Conservation (phyloP, 2,113 vertebrate genomes). For the Crotalus horridus region DNA sequence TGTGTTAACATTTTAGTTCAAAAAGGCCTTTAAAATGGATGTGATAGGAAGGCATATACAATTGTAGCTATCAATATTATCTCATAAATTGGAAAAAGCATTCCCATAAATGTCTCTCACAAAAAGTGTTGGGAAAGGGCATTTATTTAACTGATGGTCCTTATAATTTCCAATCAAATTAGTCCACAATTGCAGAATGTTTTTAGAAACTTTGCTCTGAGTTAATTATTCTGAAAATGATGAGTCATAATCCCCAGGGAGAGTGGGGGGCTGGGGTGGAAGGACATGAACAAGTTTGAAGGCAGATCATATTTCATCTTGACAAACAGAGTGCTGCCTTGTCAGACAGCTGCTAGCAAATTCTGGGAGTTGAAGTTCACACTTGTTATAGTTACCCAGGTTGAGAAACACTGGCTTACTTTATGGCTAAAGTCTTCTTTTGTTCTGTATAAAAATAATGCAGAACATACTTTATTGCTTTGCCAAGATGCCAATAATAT, state of each 20-base stretch:
- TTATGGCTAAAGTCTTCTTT: background rate
- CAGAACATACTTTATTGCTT: background rate
- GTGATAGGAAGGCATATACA: background rate
- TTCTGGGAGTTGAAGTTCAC: background rate
- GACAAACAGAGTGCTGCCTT: background rate
- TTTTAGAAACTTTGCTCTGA: background rate
- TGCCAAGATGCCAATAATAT: background rate
- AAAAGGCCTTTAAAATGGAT: background rate
- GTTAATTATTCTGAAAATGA: background rate
- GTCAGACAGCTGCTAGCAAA: background rate
- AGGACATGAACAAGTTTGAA: background rate
- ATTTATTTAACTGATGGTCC: background rate
- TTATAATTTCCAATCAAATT: background rate
- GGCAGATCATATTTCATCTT: background rate
- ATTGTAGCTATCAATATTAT: background rate
- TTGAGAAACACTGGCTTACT: background rate
- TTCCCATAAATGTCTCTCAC: background rate
- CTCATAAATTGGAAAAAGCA: background rate
- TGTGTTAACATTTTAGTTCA: background rate
- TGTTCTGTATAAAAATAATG: background rate
- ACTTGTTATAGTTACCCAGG: background rate
- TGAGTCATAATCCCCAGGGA: background rate
- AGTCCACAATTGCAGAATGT: background rate
- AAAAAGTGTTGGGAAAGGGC: background rate
- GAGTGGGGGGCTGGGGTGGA: background rate